A percentile compares a stretch with the other conserved stretches of the same genome.
Evolutionary conservation across 2,888 invertebrate species (phyloP).

Genomic region (Scaptomyza cyrtandrae): DNA sequence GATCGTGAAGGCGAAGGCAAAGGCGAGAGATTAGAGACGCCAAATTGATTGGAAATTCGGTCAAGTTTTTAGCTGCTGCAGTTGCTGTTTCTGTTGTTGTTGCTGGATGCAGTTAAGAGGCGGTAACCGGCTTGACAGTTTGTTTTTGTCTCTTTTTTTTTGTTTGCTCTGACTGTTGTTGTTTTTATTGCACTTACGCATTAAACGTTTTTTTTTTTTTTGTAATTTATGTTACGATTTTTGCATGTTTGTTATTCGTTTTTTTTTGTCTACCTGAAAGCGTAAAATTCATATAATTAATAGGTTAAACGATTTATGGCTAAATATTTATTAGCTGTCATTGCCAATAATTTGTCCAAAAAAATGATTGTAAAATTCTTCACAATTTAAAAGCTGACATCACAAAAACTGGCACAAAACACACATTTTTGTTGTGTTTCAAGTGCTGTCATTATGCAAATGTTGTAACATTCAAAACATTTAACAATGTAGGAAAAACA

Average conservation of each 20-base stretch:
- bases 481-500: constrained; percentile 40
- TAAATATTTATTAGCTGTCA: constrained; percentile 62
- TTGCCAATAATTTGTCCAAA: constrained; percentile 18
- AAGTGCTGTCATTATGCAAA: constrained; percentile 40
- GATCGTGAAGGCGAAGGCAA: constrained; percentile 48
- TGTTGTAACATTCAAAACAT: constrained; percentile 34
- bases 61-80: constrained; percentile 62
- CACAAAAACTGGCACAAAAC: not conserved
- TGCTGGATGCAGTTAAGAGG: constrained; percentile 63
- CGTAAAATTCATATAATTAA: constrained; percentile 56
- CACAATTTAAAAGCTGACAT: constrained; percentile 8
- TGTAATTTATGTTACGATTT: constrained; percentile 13
- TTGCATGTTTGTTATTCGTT: constrained; percentile 31
- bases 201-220: constrained; percentile 44
- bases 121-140: constrained; percentile 69
- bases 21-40: constrained; percentile 62
- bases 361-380: constrained; percentile 4
- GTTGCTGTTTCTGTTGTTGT: constrained; percentile 3
- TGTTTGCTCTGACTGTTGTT: constrained; percentile 39
- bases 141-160: constrained; percentile 12
- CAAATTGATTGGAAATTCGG: constrained; percentile 69
- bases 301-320: constrained; percentile 52
- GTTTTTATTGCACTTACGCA: constrained; percentile 32
- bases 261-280: constrained; percentile 36
- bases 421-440: not conserved